Evolutionary conservation across 2,113 vertebrate genomes (phyloP), one percentile per base, ranked within the genome.

Genomic region (Heterochromis multidens): DNA sequence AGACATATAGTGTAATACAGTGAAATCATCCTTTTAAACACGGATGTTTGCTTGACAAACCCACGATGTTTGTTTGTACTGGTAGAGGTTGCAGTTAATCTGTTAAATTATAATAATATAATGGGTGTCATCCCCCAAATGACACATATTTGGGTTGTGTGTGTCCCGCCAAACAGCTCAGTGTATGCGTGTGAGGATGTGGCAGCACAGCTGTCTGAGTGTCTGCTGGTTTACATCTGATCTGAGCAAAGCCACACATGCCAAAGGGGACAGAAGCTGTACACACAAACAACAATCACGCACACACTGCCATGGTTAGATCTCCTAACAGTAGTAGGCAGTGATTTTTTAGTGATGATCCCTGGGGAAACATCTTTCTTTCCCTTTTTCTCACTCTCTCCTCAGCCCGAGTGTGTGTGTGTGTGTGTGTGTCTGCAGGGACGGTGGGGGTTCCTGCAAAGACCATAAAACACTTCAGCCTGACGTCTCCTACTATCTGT

Each of bases 391-490:
- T 77, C 60, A 67, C 40, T 74, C 76, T 72, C 27, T 13, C 3
- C 29, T 35, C 27, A 74, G 27, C 77, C 14, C 86, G 19, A 29
- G 81, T 52, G 40, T 76, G 37, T 49, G 65, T 46, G 43, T 40
- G 58, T 57, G 67, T 31, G 21, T 65, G 29, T 54, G 74, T 23
- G 77, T 49, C 29, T n/a, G 77, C 25, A 31, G 19, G 12, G 61
- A 19, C 3, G 54, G 63, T 27, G 59, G 46, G 29, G 70, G 65
- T 63, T 83, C 70, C 70, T 0, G 12, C 46, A 84, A 62, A 82
- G 80, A 77, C 80, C 92, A 81, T 93, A 93, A 94, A 94, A 82
- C 90, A 87, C 83, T 56, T 19, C 78, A 40, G 31, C 62, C 82
- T 87, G 80, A 89, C 83, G 74, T 89, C 86, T 89, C 84, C 52